These are phyloP conservation scores for Schizothorax lantsangensis DNA, from an alignment of 2,797 vertebrate genomes.

Conservation along the genomic window DNA sequence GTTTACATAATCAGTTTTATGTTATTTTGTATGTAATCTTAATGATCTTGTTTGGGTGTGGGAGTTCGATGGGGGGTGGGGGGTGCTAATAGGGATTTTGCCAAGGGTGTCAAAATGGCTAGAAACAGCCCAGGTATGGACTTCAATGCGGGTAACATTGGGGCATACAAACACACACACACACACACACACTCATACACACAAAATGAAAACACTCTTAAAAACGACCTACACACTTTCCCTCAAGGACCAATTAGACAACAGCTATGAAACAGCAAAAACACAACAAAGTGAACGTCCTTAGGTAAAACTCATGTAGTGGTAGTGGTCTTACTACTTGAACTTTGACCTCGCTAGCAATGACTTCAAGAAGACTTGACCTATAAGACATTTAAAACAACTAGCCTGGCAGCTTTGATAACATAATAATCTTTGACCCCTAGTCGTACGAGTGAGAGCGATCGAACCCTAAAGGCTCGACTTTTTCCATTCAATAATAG, in stretches of 20 bases:
- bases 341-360: conserved; percentile 9
- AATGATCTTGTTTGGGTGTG: too few relatives aligned
- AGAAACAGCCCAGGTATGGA: neutral
- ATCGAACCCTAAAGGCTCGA: conserved; percentile 13
- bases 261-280: conserved; percentile 25
- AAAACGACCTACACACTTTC: neutral
- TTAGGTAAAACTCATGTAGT: conserved; percentile 1
- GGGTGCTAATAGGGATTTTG: too few relatives aligned
- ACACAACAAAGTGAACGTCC: neutral
- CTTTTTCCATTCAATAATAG: conserved; percentile 4
- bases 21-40: too few relatives aligned
- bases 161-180: neutral
- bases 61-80: too few relatives aligned
- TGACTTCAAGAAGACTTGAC: neutral
- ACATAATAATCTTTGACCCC: neutral
- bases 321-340: neutral
- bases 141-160: neutral
- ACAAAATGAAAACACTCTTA: neutral
- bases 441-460: neutral
- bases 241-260: conserved; percentile 34
- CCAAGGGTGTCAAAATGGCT: too few relatives aligned
- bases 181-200: neutral
- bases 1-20: too few relatives aligned
- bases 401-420: conserved; percentile 16
- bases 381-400: conserved; percentile 2